Percentiles rank a stretch among this genome's conserved stretches.
phyloP scores from a whole-genome alignment of 2,888 invertebrate genomes.

The Lasioglossum leucozonium region DNA sequence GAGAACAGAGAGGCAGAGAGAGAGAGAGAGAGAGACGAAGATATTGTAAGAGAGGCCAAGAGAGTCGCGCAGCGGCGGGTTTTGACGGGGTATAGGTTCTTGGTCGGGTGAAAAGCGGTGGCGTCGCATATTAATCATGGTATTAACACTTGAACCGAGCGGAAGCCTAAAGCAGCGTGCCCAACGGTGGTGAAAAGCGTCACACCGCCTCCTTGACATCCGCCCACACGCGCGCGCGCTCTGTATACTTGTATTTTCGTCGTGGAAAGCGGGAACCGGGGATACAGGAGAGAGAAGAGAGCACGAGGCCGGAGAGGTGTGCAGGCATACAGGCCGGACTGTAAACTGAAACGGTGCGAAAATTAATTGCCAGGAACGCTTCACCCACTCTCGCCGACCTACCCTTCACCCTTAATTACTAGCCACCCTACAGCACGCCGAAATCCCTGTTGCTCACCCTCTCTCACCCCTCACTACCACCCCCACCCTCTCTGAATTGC shows the following conservation, averaged over 20 bases:
- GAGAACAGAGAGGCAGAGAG: background rate
- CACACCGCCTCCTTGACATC: conserved; percentile 29
- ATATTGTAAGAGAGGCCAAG: background rate
- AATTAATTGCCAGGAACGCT: conserved; percentile 66
- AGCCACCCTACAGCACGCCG: conserved; percentile 42
- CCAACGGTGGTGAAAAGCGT: conserved; percentile 48
- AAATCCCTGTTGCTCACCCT: conserved; percentile 42
- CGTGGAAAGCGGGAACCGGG: background rate
- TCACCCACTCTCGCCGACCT: conserved; percentile 45
- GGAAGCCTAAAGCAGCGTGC: conserved; percentile 54
- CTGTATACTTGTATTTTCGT: conserved; percentile 39
- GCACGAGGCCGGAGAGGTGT: conserved; percentile 6
- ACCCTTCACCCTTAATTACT: conserved; percentile 57
- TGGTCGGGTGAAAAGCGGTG: conserved; percentile 53
- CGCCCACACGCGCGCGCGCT: background rate
- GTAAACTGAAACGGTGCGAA: conserved; percentile 64
- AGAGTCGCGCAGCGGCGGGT: conserved; percentile 8
- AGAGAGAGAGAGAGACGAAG: background rate
- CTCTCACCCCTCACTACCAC: background rate
- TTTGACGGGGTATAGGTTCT: conserved; percentile 18
- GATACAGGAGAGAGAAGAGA: conserved; percentile 4
- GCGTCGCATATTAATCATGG: conserved; percentile 68
- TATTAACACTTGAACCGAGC: conserved; percentile 64
- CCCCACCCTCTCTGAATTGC: background rate
- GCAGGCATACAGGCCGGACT: conserved; percentile 6